A percentile compares a stretch with the other conserved stretches of the same genome.
phyloP scores from a whole-genome alignment of 2,888 invertebrate species.

The Drosophila anomalata region DNA sequence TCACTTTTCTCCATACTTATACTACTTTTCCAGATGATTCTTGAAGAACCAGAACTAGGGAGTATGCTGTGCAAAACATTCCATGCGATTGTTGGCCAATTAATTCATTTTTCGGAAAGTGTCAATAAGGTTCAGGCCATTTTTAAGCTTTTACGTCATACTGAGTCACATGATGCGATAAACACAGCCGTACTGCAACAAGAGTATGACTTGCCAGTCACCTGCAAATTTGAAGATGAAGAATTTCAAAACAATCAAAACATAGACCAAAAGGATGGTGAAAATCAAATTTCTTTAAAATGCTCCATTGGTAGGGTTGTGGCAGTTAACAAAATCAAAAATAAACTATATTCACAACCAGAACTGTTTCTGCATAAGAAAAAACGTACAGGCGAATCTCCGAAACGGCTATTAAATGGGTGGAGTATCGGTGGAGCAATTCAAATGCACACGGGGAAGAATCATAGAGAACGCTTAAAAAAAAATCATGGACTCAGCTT shows the following conservation, averaged over 20 bases:
- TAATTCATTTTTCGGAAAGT: conserved; percentile 39
- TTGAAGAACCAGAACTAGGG: conserved; percentile 58
- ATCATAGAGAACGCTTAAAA: conserved; percentile 4
- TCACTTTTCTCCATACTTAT: not conserved
- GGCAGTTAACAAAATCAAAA: no score
- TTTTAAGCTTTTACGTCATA: conserved; percentile 60
- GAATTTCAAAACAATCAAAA: not conserved
- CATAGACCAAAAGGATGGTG: not conserved
- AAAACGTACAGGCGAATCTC: not conserved
- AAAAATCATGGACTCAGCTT: conserved; percentile 35
- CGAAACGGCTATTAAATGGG: not conserved
- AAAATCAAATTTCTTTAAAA: not conserved
- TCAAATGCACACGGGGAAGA: conserved; percentile 37
- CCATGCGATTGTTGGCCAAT: conserved; percentile 22
- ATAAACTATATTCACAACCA: no score
- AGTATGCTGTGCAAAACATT: conserved; percentile 56
- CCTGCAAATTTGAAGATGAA: not conserved
- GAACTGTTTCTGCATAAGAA: no score
- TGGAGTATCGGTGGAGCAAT: not conserved
- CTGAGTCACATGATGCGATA: conserved; percentile 44
- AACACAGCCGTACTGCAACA: conserved; percentile 42
- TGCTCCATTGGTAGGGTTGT: not conserved
- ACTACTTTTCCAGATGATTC: conserved; percentile 42
- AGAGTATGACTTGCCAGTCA: conserved; percentile 46
- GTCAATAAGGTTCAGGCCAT: conserved; percentile 61